phyloP scores from a whole-genome alignment of 2,113 vertebrate species.

The Amphiprion percula region DNA sequence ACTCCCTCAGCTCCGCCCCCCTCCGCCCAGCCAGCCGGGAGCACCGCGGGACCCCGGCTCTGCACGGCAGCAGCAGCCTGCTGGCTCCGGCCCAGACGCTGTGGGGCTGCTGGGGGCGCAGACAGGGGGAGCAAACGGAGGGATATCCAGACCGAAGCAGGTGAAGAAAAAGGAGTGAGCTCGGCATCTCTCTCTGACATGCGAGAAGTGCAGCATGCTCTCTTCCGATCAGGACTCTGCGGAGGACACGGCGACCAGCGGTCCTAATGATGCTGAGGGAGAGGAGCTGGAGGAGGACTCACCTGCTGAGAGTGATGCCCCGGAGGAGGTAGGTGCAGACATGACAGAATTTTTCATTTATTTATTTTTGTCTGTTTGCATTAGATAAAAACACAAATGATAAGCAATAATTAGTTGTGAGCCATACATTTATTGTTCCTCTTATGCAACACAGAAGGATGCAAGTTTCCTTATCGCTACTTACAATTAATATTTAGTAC shows the following conservation, averaged over 20 bases:
- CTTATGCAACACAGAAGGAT: too few relatives aligned
- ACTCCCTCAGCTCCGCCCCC: constrained; percentile 84
- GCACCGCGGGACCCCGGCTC: constrained; percentile 76
- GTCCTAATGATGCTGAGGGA: constrained; percentile 69
- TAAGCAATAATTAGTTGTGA: too few relatives aligned
- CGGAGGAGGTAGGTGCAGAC: constrained; percentile 77
- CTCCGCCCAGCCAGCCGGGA: constrained; percentile 65
- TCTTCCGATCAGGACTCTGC: constrained; percentile 80
- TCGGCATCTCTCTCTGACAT: constrained; percentile 66
- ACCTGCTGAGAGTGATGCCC: constrained; percentile 73
- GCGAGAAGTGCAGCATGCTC: constrained; percentile 82
- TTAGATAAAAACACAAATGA: too few relatives aligned
- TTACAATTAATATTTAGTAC: too few relatives aligned
- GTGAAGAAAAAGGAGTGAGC: constrained; percentile 44
- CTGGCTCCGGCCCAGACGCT: constrained; percentile 75
- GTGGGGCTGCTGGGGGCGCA: constrained; percentile 35
- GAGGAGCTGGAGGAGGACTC: constrained; percentile 60
- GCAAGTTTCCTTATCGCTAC: too few relatives aligned
- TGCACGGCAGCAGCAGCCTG: constrained; percentile 56
- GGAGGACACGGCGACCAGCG: constrained; percentile 77
- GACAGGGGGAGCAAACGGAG: constrained; percentile 12
- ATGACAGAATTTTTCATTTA: background rate
- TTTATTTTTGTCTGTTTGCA: too few relatives aligned
- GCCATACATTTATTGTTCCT: too few relatives aligned
- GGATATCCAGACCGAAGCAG: constrained; percentile 28